Conservation (phyloP, 2,888 invertebrate genomes). For the Acanthococcus lagerstroemiae region DNA sequence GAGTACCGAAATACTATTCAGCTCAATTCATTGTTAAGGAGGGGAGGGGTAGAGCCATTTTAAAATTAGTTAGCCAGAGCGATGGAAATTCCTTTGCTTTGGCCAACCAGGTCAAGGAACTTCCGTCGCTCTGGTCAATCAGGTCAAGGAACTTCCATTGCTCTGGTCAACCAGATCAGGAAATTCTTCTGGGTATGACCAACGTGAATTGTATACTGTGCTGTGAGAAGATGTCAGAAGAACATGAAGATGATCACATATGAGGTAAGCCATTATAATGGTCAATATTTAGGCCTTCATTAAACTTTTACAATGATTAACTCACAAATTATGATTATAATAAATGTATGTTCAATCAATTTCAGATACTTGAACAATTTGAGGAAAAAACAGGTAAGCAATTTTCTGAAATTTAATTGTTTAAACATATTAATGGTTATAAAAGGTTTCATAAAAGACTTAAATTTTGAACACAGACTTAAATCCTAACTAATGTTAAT, state of each 20-base stretch:
- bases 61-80: not conserved
- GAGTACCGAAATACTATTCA: not conserved
- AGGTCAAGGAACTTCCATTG: not conserved
- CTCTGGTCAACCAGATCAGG: not conserved
- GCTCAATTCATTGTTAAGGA: not conserved
- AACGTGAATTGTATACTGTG: not conserved
- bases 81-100: not conserved
- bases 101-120: not conserved
- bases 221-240: too few relatives aligned
- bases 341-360: too few relatives aligned
- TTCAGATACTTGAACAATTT: too few relatives aligned
- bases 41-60: not conserved
- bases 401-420: too few relatives aligned
- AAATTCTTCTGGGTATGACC: not conserved
- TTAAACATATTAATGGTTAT: too few relatives aligned
- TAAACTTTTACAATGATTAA: too few relatives aligned
- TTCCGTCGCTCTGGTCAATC: not conserved
- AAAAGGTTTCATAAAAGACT: not conserved
- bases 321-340: too few relatives aligned
- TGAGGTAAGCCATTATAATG: too few relatives aligned
- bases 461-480: not conserved
- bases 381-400: not conserved
- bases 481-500: not conserved
- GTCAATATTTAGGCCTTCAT: too few relatives aligned
- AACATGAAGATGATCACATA: too few relatives aligned